phyloP scores from a whole-genome alignment of 2,888 invertebrate species.

The Chrysolina haemoptera region DNA sequence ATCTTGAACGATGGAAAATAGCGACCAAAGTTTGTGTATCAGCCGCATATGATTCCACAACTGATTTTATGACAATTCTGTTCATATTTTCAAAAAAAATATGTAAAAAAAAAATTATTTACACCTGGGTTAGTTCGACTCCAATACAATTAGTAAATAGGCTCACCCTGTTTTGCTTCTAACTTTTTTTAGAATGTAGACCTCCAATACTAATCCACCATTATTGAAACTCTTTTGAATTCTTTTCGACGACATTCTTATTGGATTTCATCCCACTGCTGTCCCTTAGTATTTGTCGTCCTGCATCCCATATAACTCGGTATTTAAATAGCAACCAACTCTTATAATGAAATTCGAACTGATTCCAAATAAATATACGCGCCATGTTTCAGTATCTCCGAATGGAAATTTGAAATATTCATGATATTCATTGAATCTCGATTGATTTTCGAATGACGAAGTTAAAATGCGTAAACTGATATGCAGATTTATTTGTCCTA shows the following conservation, averaged over 20 bases:
- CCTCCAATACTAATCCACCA: neutral
- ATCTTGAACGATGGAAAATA: too few species aligned
- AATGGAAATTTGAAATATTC: slow-evolving; percentile 26
- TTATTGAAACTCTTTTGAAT: neutral
- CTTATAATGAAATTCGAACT: neutral
- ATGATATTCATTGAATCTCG: slow-evolving; percentile 25
- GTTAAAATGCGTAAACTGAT: slow-evolving; percentile 30
- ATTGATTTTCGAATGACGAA: slow-evolving; percentile 26
- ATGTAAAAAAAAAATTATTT: too few species aligned
- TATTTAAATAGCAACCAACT: neutral
- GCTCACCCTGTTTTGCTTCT: too few species aligned
- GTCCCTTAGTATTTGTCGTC: neutral
- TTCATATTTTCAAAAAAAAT: too few species aligned
- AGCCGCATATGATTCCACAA: too few species aligned
- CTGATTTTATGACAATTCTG: too few species aligned
- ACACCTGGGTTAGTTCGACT: too few species aligned
- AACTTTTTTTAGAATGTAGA: neutral
- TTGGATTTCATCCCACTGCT: neutral
- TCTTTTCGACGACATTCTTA: neutral
- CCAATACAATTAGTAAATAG: too few species aligned
- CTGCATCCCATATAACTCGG: neutral
- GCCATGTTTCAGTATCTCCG: slow-evolving; percentile 1
- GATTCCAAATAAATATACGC: slow-evolving; percentile 12
- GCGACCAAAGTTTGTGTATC: too few species aligned
- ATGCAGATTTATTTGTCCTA: slow-evolving; percentile 26